Percentiles rank a stretch among this genome's conserved stretches.
Evolutionary conservation across 1,140 invertebrate genomes (phyloP).

Genomic region (Trinorchestia longiramus): DNA sequence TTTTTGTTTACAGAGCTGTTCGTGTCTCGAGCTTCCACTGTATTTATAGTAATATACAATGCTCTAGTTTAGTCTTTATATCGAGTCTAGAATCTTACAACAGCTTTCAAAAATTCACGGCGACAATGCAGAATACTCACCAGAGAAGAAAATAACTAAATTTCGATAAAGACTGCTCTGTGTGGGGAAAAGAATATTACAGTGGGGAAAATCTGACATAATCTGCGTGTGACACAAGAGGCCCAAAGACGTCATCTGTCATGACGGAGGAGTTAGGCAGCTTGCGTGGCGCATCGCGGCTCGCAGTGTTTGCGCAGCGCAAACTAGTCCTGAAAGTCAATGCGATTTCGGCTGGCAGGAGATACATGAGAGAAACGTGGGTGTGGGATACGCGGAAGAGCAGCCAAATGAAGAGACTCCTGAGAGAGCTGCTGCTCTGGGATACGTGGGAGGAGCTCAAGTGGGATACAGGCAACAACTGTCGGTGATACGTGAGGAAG

Average conservation of each 20-base stretch:
- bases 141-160: neutral
- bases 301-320: conserved; percentile 16
- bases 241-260: conserved; percentile 9
- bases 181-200: neutral
- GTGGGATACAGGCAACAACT: neutral
- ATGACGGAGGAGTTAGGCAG: conserved; percentile 36
- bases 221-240: neutral
- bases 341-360: neutral
- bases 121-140: no score
- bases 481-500: no score
- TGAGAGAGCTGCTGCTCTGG: neutral
- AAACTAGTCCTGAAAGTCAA: conserved; percentile 34
- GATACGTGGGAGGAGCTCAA: neutral
- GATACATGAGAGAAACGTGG: conserved; percentile 12
- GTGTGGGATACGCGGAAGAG: neutral
- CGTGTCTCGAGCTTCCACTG: no score
- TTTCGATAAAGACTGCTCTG: neutral
- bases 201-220: neutral
- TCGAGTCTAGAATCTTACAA: no score
- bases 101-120: no score
- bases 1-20: no score
- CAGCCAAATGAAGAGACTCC: neutral
- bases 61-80: no score
- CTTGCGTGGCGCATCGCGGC: conserved; percentile 24
- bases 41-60: no score